Evolutionary conservation across 2,888 invertebrate genomes (phyloP), one percentile per base, ranked within the genome.

Genomic region (Hirtodrosophila trivittata): DNA sequence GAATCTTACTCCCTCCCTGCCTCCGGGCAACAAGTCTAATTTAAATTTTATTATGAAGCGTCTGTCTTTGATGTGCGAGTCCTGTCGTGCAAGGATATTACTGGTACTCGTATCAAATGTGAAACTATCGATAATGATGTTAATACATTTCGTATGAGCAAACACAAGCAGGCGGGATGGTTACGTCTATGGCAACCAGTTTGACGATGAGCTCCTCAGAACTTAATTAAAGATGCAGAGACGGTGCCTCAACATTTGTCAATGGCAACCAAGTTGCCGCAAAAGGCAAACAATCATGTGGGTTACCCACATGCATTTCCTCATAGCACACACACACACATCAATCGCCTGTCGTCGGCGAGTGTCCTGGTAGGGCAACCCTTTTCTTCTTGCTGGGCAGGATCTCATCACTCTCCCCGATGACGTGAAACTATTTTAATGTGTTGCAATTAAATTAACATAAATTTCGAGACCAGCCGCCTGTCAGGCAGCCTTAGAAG

Each of bases 391-490:
- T 21, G 26, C 35, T 45, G 63, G 14, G 55, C 37, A 65, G 78
- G 74, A 77, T 71, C 66, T 71, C 75, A 63, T 51, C 67, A 50
- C 51, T 51, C 45, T 16, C 9, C 8, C 28, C 33, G 47, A 12
- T 66, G 66, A 72, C 82, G 66, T 69, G 77, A 68, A 84, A 84
- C 83, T 84, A 84, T 85, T 85, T 74, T 77, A 84, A 85, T 84
- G 83, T 84, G 86, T 80, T 74, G 85, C 83, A 84, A 84, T 84
- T 83, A 84, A 84, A 84, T 84, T 83, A 84, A 85, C 83, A 84
- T 84, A 75, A 75, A 75, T 71, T 85, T 77, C 58, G 50, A 42
- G 37, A 71, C 58, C 75, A 69, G 75, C 60, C 49, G 30, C 46
- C 57, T 26, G 64, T 32, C 42, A 49, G 30, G 59, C 60, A 67